Evolutionary conservation across 23 tunicate species (phyloP), one percentile per base, ranked within the genome.

Genomic region (Halocynthia roretzi): DNA sequence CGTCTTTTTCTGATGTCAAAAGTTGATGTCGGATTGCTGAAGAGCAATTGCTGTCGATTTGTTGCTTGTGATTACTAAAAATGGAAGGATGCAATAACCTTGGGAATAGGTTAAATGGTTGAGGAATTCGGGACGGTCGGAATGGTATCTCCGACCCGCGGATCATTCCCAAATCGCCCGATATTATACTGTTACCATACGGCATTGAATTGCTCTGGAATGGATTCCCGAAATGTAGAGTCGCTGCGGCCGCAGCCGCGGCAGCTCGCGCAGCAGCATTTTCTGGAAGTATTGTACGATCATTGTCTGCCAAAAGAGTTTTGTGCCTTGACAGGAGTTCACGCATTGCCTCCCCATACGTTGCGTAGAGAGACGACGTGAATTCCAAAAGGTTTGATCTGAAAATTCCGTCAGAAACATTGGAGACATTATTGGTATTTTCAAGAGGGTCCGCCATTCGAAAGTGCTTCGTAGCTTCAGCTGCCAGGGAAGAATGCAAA

Each of bases 301-400:
- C 63, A 14, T 44, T n/a, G 21, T 74, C 56, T 49, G 78, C 56
- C 21, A 74, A 18, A 1, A 64, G 65, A 44, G 56, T 50, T 10
- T 53, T 50, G 10, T 44, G 55, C 31, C 78, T 20, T 20, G 78
- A 49, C 14, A 81, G 51, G 49, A 81, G 76, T 57, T 81, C 85
- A 6, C 85, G 76, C 67, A 81, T 52, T 9, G 78, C 85, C 52
- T 72, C 85, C 8, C 78, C 78, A 62, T 81, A 81, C 23, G 78
- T 54, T 1, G 85, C 71, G 77, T 81, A 71, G 53, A 57, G 72
- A 19, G 76, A 71, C 19, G 76, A 61, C 7, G 85, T 68, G 11
- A 81, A 71, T 23, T 81, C 70, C 11, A 71, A 12, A 14, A 81
- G 51, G 54, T 71, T 81, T 7, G 71, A 71, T n/a, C 5, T 65